Conservation (phyloP, 2,113 vertebrate genomes). For the Mixornis gularis region DNA sequence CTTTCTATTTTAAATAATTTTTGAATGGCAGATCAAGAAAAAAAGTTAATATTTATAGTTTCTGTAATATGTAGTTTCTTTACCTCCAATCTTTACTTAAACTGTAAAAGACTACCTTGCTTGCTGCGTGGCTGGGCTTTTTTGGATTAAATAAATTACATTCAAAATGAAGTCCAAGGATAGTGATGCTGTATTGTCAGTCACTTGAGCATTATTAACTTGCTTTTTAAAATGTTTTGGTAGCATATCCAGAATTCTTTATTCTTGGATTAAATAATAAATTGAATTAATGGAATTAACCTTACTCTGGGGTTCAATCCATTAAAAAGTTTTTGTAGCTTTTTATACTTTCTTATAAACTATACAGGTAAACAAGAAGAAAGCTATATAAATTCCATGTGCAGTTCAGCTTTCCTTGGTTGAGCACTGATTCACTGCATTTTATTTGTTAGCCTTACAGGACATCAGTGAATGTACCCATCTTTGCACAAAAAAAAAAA, state of each 20-base stretch:
- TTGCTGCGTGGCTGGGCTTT: neutral
- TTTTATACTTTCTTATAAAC: neutral
- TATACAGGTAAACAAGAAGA: neutral
- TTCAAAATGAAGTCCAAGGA: neutral
- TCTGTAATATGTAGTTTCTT: neutral
- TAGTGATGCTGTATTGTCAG: neutral
- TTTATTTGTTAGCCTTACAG: neutral
- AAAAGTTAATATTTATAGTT: neutral
- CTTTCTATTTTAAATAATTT: neutral
- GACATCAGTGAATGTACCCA: neutral
- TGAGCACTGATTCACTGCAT: neutral
- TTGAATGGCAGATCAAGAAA: neutral
- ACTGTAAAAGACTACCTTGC: neutral
- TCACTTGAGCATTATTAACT: neutral
- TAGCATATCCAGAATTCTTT: neutral
- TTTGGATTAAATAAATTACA: slow-evolving; percentile 5
- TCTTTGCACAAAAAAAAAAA: neutral
- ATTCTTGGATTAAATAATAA: neutral
- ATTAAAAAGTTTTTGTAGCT: neutral
- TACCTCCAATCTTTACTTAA: neutral
- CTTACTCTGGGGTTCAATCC: neutral
- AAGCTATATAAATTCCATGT: neutral
- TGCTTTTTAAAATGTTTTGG: neutral
- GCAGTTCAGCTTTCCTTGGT: neutral
- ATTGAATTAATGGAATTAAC: neutral